Conservation (phyloP, 2,888 invertebrate species). For the Rotaria magnacalcarata region DNA sequence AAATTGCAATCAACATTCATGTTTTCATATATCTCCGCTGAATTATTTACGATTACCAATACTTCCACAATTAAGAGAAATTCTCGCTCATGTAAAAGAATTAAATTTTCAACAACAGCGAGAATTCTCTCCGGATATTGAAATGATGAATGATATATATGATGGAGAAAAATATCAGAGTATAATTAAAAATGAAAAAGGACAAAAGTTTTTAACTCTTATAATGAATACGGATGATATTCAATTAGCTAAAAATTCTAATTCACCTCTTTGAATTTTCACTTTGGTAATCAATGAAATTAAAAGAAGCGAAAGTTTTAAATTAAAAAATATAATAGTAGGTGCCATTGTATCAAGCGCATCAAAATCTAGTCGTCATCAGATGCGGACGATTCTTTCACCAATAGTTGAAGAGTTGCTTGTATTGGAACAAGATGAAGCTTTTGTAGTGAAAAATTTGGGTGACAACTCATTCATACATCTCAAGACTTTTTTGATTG, state of each 20-base stretch:
- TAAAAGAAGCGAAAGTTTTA: neutral
- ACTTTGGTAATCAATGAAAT: neutral
- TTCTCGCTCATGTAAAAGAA: neutral
- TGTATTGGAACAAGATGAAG: no score
- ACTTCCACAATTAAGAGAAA: neutral
- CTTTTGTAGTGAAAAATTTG: no score
- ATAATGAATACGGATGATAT: neutral
- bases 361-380: neutral
- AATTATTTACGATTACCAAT: neutral
- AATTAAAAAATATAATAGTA: neutral
- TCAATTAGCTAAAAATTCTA: neutral
- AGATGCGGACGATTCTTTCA: no score
- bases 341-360: neutral
- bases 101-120: neutral
- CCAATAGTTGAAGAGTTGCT: no score
- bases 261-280: neutral
- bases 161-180: neutral
- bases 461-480: neutral
- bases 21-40: no score
- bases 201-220: neutral
- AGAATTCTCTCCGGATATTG: neutral
- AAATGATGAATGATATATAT: neutral
- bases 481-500: neutral
- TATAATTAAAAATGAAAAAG: neutral
- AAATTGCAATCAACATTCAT: no score